phyloP scores from a whole-genome alignment of 2,113 vertebrate genomes.

The Shinisaurus crocodilurus region DNA sequence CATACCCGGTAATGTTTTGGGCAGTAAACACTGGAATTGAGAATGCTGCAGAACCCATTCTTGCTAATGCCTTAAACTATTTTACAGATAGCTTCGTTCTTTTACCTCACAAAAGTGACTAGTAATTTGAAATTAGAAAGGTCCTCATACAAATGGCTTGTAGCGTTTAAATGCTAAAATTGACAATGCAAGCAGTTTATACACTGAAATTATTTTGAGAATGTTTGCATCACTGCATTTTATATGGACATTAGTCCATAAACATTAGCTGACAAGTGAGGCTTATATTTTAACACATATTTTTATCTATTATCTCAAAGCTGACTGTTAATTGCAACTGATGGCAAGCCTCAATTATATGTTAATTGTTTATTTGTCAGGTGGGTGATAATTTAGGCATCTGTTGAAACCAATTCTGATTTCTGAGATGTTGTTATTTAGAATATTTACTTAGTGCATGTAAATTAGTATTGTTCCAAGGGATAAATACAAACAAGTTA shows the following conservation, averaged over 20 bases:
- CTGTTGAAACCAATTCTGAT: slow-evolving; percentile 5
- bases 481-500: background rate
- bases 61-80: background rate
- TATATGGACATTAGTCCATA: slow-evolving; percentile 25
- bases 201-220: background rate
- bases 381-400: background rate
- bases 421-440: slow-evolving; percentile 3
- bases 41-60: background rate
- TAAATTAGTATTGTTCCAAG: background rate
- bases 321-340: background rate
- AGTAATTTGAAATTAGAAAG: background rate
- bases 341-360: slow-evolving; percentile 7
- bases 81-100: background rate
- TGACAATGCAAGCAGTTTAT: background rate
- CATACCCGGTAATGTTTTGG: background rate
- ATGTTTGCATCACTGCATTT: background rate
- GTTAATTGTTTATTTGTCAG: slow-evolving; percentile 13
- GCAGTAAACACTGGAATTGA: too few species aligned
- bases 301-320: background rate
- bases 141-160: background rate
- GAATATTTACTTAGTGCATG: background rate
- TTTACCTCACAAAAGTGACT: background rate
- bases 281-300: background rate
- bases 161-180: background rate
- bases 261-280: background rate